These are phyloP conservation scores for Tautogolabrus adspersus DNA, from an alignment of 2,113 vertebrate genomes.

Conservation along the genomic window DNA sequence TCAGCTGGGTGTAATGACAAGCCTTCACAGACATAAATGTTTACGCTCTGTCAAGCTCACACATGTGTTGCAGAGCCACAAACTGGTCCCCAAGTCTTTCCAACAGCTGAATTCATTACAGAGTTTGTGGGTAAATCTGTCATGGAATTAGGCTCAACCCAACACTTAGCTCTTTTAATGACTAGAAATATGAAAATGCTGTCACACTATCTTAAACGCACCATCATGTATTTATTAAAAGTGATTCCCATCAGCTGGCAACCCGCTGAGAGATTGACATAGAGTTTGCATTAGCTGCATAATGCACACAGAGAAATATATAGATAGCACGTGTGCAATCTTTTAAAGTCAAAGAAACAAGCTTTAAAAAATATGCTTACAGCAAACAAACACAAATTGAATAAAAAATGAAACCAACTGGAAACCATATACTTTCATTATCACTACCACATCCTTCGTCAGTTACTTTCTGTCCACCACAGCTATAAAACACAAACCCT, in stretches of 20 bases:
- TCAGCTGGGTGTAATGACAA: constrained; percentile 66
- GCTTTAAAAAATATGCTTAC: not conserved
- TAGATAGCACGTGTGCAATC: not conserved
- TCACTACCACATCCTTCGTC: constrained; percentile 22
- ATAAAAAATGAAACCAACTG: not conserved
- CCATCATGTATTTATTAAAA: constrained; percentile 45
- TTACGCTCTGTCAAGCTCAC: constrained; percentile 50
- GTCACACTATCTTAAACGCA: constrained; percentile 31
- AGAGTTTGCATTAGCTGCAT: not conserved
- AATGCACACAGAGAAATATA: constrained; percentile 22
- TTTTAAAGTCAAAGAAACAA: not conserved
- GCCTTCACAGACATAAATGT: constrained; percentile 62
- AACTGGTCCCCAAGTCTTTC: constrained; percentile 38
- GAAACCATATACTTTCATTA: constrained; percentile 20
- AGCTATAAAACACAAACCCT: constrained; percentile 1
- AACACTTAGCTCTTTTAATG: constrained; percentile 61
- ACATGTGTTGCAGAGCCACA: constrained; percentile 52
- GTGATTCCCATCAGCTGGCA: constrained; percentile 28
- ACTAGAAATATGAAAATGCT: constrained; percentile 54
- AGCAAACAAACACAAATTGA: not conserved
- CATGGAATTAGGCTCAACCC: constrained; percentile 47
- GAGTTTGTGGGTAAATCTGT: constrained; percentile 56
- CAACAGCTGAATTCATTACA: constrained; percentile 52
- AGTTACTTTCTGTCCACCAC: constrained; percentile 31
- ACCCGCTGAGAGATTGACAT: constrained; percentile 15